Evolutionary conservation across 2,797 vertebrate genomes (phyloP).

Genomic region (Hirundo rustica): DNA sequence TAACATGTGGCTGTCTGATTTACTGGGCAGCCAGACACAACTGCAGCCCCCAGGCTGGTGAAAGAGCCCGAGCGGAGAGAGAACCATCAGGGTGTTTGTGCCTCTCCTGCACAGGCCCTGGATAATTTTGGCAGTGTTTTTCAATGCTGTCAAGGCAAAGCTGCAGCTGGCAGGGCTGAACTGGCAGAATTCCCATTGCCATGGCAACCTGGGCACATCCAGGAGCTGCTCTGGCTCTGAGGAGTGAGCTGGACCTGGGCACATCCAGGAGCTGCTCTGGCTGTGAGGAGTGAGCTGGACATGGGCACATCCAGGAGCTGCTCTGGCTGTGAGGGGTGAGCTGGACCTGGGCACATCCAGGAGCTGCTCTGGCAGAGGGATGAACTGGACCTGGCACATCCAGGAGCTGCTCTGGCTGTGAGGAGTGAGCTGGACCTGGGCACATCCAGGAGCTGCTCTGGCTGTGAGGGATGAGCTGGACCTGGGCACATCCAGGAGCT

Average conservation of each 20-base stretch:
- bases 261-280: too few species aligned
- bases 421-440: too few species aligned
- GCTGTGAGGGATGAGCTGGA: too few species aligned
- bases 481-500: too few species aligned
- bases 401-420: too few species aligned
- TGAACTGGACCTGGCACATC: too few species aligned
- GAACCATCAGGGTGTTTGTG: not conserved
- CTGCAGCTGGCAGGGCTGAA: not conserved
- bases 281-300: too few species aligned
- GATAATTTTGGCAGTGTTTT: not conserved
- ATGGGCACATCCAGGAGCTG: too few species aligned
- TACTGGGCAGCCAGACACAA: not conserved
- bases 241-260: not conserved
- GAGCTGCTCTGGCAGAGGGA: too few species aligned
- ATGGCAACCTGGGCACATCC: slow-evolving; percentile 4
- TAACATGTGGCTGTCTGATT: not conserved
- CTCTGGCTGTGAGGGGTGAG: too few species aligned
- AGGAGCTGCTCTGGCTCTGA: not conserved
- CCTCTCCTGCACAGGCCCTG: not conserved
- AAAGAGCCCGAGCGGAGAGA: not conserved
- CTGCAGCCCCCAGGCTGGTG: not conserved
- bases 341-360: too few species aligned
- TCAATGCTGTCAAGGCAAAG: not conserved
- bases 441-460: too few species aligned
- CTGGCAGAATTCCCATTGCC: not conserved